phyloP scores from a whole-genome alignment of 2,797 vertebrate genomes.

The Artibeus jamaicensis region DNA sequence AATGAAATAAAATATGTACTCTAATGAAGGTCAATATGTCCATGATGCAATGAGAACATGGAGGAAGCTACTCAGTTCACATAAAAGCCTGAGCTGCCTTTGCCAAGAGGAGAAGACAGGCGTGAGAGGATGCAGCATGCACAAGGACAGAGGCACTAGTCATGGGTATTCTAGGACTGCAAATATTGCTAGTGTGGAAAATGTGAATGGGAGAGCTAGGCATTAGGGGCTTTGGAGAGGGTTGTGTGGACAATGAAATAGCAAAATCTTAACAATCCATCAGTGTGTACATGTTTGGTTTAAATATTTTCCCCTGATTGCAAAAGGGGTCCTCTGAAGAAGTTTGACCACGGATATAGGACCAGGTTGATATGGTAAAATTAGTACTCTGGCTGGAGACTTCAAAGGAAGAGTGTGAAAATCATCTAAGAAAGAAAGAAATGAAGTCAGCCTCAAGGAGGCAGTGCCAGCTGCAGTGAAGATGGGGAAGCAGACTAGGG shows the following conservation, averaged over 20 bases:
- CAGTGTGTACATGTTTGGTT: background rate
- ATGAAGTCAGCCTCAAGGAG: background rate
- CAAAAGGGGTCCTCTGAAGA: background rate
- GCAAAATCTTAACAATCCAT: background rate
- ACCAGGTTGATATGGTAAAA: background rate
- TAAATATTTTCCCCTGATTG: background rate
- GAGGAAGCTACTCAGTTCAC: background rate
- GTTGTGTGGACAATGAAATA: background rate
- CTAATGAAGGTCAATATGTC: background rate
- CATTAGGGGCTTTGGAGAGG: background rate
- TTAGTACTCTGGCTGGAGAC: background rate
- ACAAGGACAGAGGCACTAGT: background rate
- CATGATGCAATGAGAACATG: rapidly evolving
- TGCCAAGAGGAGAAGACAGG: background rate
- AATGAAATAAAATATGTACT: background rate
- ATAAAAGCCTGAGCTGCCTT: background rate
- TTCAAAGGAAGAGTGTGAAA: background rate
- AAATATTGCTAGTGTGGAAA: background rate
- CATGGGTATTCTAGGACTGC: too few relatives aligned
- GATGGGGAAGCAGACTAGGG: background rate
- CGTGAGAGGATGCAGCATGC: background rate
- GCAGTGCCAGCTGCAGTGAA: background rate
- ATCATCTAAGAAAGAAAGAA: background rate
- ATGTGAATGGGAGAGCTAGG: background rate
- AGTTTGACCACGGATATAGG: background rate